A percentile compares a stretch with the other conserved stretches of the same genome.
These are phyloP conservation scores for Paedocypris micromegethes DNA, from an alignment of 2,797 vertebrate species.

Conservation along the genomic window DNA sequence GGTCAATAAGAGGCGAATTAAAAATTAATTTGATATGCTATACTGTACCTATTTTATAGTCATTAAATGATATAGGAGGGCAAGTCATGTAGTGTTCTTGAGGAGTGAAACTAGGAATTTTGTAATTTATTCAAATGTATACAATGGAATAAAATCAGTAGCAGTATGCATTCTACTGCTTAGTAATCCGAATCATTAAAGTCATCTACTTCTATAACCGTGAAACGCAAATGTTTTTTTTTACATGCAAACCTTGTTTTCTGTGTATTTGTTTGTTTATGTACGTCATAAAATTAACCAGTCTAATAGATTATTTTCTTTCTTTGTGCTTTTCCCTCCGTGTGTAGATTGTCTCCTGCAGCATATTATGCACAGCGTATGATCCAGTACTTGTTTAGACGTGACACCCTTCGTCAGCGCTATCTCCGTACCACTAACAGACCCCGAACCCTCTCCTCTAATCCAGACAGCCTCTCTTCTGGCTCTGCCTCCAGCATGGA, in stretches of 20 bases:
- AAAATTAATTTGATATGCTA: no score
- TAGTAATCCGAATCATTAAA: no score
- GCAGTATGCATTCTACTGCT: no score
- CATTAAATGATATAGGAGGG: no score
- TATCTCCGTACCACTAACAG: constrained; percentile 83
- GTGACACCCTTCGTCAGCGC: constrained; percentile 93
- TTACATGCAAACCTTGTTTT: background rate
- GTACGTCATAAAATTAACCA: background rate
- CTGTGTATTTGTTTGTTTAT: background rate
- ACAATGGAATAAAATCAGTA: no score
- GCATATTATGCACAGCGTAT: constrained; percentile 96
- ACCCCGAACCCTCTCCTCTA: constrained; percentile 76
- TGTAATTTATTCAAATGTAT: no score
- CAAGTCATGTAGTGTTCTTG: no score
- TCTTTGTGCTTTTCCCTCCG: background rate
- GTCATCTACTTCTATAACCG: no score
- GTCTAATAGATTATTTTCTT: background rate
- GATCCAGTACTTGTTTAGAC: constrained; percentile 95
- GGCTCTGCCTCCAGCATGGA: constrained; percentile 77
- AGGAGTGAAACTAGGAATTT: no score
- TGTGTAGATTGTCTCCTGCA: constrained; percentile 85
- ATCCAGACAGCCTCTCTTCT: constrained; percentile 76
- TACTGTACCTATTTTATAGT: no score
- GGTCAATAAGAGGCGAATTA: no score
- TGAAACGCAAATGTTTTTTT: background rate